Evolutionary conservation across 2,888 invertebrate species (phyloP).

Genomic region (Serrognathus titanus): DNA sequence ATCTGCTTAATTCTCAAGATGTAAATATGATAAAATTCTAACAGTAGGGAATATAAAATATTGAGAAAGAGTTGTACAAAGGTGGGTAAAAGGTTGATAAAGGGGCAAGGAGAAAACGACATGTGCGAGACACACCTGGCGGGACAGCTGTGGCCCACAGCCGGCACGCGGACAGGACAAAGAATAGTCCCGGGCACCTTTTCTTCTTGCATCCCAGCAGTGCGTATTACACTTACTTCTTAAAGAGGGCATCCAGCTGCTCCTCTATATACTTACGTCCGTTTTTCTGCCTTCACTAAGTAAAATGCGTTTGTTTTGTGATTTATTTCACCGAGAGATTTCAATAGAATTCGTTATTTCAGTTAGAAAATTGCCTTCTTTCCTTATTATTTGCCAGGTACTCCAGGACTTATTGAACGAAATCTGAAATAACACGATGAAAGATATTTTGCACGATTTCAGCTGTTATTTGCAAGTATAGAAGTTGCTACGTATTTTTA

Average conservation of each 20-base stretch:
- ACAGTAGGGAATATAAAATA: too few relatives aligned
- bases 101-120: conserved; percentile 23
- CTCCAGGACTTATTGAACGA: too few relatives aligned
- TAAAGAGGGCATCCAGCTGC: conserved; percentile 25
- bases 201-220: conserved; percentile 23
- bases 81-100: conserved; percentile 20
- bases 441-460: too few relatives aligned
- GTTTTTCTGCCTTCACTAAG: background rate
- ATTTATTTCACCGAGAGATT: conserved; percentile 1
- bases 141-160: conserved; percentile 41
- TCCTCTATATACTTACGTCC: conserved; percentile 4
- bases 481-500: too few relatives aligned
- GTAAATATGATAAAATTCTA: too few relatives aligned
- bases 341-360: conserved; percentile 2
- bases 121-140: conserved; percentile 43
- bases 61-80: conserved; percentile 14
- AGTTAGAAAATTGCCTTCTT: too few relatives aligned
- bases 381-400: too few relatives aligned
- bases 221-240: conserved; percentile 24
- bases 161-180: conserved; percentile 36
- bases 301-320: conserved; percentile 1
- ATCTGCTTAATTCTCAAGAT: too few relatives aligned
- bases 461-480: too few relatives aligned
- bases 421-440: too few relatives aligned
- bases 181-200: conserved; percentile 35